Conservation (phyloP, 2,888 invertebrate species). For the Xylota segnis region DNA sequence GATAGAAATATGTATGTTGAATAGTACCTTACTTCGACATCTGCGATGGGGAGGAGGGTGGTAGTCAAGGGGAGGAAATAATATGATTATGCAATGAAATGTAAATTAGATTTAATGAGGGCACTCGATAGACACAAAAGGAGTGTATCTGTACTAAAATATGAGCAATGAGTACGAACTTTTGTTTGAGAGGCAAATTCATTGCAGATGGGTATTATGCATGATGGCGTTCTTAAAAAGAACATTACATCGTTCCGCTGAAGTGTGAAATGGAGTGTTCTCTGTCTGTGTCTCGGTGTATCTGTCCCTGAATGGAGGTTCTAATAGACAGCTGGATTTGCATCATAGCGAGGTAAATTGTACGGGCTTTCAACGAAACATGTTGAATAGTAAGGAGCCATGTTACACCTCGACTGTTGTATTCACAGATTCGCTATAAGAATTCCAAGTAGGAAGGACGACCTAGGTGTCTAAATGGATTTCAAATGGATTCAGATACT, state of each 20-base stretch:
- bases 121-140: conserved; percentile 28
- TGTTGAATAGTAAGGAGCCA: too few species aligned
- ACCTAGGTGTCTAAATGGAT: too few species aligned
- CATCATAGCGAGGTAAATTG: too few species aligned
- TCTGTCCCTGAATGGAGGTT: too few species aligned
- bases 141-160: conserved; percentile 11
- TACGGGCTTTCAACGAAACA: too few species aligned
- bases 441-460: too few species aligned
- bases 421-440: too few species aligned
- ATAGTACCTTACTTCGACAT: conserved; percentile 19
- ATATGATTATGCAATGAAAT: conserved; percentile 64
- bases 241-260: neutral
- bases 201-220: conserved; percentile 2
- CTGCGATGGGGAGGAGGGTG: neutral
- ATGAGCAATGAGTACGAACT: neutral
- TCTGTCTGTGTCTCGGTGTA: too few species aligned
- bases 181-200: conserved; percentile 9
- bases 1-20: conserved; percentile 44
- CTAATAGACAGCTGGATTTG: too few species aligned
- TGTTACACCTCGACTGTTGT: too few species aligned
- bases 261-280: too few species aligned
- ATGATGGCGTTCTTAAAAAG: neutral
- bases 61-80: conserved; percentile 26
- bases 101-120: conserved; percentile 66
- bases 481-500: too few species aligned